Conservation (phyloP, 2,797 vertebrate species). For the Acomys russatus region DNA sequence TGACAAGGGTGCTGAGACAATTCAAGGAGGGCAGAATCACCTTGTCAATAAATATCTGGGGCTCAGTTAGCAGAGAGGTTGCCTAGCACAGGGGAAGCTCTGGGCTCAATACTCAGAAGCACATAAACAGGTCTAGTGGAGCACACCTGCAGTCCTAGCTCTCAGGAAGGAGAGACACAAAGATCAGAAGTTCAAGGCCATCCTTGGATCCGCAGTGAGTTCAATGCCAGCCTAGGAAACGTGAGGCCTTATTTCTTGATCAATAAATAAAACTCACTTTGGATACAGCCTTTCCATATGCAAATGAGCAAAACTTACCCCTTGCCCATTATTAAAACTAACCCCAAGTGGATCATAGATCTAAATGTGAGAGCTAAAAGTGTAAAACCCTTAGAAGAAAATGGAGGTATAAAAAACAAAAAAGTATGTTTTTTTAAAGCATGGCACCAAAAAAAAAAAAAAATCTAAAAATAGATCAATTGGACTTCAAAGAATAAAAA, state of each 20-base stretch:
- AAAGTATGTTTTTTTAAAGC: background rate
- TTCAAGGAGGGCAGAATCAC: background rate
- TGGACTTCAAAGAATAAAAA: slow-evolving; percentile 45
- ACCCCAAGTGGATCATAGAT: background rate
- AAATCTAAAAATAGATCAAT: background rate
- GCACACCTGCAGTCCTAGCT: background rate
- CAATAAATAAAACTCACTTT: background rate
- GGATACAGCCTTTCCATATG: background rate
- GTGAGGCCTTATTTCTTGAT: background rate
- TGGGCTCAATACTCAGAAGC: background rate
- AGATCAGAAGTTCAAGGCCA: background rate
- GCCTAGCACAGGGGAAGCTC: background rate
- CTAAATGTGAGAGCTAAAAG: slow-evolving; percentile 12
- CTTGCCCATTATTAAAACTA: background rate
- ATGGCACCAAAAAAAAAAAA: slow-evolving; percentile 38
- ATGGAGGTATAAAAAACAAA: background rate
- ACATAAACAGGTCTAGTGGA: background rate
- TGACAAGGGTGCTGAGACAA: background rate
- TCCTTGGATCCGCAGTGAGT: background rate
- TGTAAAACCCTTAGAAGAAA: slow-evolving; percentile 30
- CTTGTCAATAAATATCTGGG: background rate
- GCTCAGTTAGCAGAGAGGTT: background rate
- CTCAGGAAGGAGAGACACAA: background rate
- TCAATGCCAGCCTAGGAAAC: background rate
- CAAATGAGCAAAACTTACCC: background rate